Evolutionary conservation across 2,888 invertebrate species (phyloP), one percentile per base, ranked within the genome.

Genomic region (Folsomia manolachei): DNA sequence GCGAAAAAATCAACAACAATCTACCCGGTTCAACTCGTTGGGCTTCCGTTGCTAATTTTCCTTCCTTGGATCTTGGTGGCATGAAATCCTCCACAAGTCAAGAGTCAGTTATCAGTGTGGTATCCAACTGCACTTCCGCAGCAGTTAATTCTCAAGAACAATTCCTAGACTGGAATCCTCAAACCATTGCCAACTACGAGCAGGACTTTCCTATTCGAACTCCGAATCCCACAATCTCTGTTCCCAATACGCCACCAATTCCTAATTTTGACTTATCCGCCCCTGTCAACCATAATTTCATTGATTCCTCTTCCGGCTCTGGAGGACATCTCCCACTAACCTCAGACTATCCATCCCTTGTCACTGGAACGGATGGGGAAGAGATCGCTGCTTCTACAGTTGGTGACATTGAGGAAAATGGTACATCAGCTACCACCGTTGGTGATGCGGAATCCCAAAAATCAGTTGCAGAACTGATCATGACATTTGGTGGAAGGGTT

Each of bases 31-130:
- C 75, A 25, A 63, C 75, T 11, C 75, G 77, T n/a, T 77, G 77
- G 77, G 77, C 77, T 18, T 75, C 75, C 64, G 75, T 77, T 11
- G 77, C 77, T 1, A 77, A 75, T 39, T 77, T 77, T 52, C 77
- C 77, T 18, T 75, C 75, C 63, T 51, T 77, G 27, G 77, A 77
- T n/a, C 51, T 77, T 51, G 75, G 75, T 21, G 70, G 74, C 11
- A 74, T 72, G 71, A 77, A 77, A 63, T 77, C 72, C 9, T 69
- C 76, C 19, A 75, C 72, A 1, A 77, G 77, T 52, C 77, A 77
- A 61, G 77, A 77, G 52, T 75, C 75, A 18, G 75, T 77, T 18
- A 68, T 72, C 23, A 74, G 74, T 27, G 75, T 75, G 2, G 73
- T 77, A 70, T 77, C 77, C 25, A 74, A 75, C 0, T 74, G 72